phyloP scores from a whole-genome alignment of 2,113 vertebrate genomes.

The Bathybates hornii region DNA sequence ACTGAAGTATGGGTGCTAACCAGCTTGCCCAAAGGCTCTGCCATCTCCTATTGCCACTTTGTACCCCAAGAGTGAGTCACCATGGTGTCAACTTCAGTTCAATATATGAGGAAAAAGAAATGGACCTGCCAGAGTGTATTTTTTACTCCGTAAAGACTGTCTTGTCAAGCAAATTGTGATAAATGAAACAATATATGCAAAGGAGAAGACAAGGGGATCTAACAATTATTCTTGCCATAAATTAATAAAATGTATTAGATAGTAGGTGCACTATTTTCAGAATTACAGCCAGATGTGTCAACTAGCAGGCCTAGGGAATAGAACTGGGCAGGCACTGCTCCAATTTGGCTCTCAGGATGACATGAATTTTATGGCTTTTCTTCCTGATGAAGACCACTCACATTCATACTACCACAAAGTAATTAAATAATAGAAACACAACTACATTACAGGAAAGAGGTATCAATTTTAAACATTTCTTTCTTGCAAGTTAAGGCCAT shows the following conservation, averaged over 20 bases:
- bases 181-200: not conserved
- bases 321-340: not conserved
- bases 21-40: not conserved
- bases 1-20: not conserved
- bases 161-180: not conserved
- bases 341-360: not conserved
- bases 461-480: not conserved
- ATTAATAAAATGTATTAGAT: not conserved
- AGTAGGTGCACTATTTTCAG: not conserved
- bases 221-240: not conserved
- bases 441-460: not conserved
- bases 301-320: not conserved
- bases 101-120: not conserved
- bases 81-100: not conserved
- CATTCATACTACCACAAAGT: not conserved
- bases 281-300: not conserved
- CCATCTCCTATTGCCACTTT: not conserved
- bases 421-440: not conserved
- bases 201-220: not conserved
- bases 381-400: not conserved
- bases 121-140: not conserved
- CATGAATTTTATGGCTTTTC: not conserved
- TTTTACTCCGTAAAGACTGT: not conserved
- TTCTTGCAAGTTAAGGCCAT: not conserved
- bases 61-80: not conserved